phyloP scores from a whole-genome alignment of 2,888 invertebrate species.

The Tiliacea aurago region DNA sequence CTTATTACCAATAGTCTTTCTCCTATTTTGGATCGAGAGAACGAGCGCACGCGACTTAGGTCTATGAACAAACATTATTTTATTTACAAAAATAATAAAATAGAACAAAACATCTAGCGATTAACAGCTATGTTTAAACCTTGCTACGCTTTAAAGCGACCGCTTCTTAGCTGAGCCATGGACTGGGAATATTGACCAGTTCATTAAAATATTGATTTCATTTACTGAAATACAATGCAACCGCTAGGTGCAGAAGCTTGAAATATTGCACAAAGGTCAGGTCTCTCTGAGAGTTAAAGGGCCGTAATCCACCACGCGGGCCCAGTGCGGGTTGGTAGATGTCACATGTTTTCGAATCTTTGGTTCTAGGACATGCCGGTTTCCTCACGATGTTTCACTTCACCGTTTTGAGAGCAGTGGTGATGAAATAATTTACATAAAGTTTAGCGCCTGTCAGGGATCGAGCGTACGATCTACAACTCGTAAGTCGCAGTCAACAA shows the following conservation, averaged over 20 bases:
- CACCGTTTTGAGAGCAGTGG: too few species aligned
- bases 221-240: too few species aligned
- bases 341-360: too few species aligned
- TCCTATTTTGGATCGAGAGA: neutral
- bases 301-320: too few species aligned
- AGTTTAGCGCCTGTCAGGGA: too few species aligned
- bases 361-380: too few species aligned
- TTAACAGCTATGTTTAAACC: conserved; percentile 38
- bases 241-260: neutral
- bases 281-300: too few species aligned
- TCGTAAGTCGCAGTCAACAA: too few species aligned
- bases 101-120: conserved; percentile 58
- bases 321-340: too few species aligned
- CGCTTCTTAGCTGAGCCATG: neutral
- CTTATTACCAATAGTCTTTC: neutral
- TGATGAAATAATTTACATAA: too few species aligned
- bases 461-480: too few species aligned
- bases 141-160: conserved; percentile 17
- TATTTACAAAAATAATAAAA: conserved; percentile 62
- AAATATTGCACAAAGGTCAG: neutral
- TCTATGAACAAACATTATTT: conserved; percentile 48
- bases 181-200: conserved; percentile 8
- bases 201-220: neutral
- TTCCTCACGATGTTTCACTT: too few species aligned
- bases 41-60: conserved; percentile 42